These are phyloP conservation scores for Gobiocypris rarus DNA, from an alignment of 2,113 vertebrate species.

Conservation along the genomic window DNA sequence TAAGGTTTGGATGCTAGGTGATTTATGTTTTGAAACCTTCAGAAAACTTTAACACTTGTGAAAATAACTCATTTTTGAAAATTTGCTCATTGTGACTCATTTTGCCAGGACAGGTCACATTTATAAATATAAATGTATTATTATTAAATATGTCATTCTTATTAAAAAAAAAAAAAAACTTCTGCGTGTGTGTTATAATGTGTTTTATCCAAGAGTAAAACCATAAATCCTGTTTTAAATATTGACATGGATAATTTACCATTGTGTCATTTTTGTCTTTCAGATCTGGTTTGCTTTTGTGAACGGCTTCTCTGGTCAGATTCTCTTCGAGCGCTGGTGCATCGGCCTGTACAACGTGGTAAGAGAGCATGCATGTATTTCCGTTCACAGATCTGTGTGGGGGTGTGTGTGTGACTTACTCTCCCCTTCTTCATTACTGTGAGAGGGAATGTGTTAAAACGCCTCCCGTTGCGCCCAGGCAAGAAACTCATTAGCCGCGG, in stretches of 20 bases:
- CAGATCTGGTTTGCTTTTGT: constrained; percentile 99
- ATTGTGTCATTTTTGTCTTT: constrained; percentile 59
- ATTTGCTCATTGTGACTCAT: too few species aligned
- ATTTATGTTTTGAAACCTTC: too few species aligned
- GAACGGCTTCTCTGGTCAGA: constrained; percentile 98
- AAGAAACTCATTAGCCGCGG: constrained; percentile 59
- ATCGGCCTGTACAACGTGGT: constrained; percentile 99
- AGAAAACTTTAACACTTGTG: too few species aligned
- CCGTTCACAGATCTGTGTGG: constrained; percentile 73
- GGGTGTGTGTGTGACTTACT: constrained; percentile 51
- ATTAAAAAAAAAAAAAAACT: neutral
- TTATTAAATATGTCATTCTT: too few species aligned
- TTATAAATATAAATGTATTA: neutral
- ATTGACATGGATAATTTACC: neutral
- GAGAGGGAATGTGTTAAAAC: constrained; percentile 54
- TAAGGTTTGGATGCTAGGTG: too few species aligned
- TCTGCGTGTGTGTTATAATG: neutral
- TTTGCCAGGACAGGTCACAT: too few species aligned
- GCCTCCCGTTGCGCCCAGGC: constrained; percentile 54
- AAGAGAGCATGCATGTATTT: constrained; percentile 74
- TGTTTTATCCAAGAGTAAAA: neutral
- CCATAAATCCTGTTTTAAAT: neutral
- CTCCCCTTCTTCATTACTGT: constrained; percentile 43
- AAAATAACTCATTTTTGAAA: too few species aligned
- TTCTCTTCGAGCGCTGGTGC: constrained; percentile 98